phyloP scores from a whole-genome alignment of 1,140 invertebrate species.

The Leptinotarsa undecemlineata region DNA sequence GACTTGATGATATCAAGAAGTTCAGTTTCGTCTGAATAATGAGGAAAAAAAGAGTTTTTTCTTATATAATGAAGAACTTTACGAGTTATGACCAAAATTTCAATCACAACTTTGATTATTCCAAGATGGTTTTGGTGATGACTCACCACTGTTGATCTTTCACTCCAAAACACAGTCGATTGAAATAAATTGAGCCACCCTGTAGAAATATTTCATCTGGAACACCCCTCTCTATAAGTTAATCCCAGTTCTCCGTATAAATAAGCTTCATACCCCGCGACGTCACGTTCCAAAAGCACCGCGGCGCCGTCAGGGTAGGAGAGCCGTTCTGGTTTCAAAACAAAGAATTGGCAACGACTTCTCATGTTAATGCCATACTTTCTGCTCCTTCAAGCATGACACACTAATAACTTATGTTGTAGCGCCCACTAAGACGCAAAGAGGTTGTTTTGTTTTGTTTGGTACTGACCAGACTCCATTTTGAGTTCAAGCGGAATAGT shows the following conservation, averaged over 20 bases:
- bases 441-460: constrained; percentile 4
- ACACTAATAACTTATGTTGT: constrained; percentile 23
- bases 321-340: constrained; percentile 43
- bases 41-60: too few species aligned
- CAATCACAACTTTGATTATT: too few species aligned
- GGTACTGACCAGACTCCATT: not conserved
- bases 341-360: constrained; percentile 40
- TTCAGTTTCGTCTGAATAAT: too few species aligned
- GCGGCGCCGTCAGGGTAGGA: not conserved
- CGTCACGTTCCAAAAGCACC: not conserved
- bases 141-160: too few species aligned
- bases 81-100: too few species aligned
- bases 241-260: not conserved
- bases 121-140: too few species aligned
- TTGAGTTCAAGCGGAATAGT: not conserved
- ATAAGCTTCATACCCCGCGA: not conserved
- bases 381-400: constrained; percentile 23
- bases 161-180: too few species aligned
- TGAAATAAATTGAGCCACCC: too few species aligned
- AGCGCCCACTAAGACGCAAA: not conserved
- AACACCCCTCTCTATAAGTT: too few species aligned
- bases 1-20: too few species aligned
- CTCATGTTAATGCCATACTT: constrained; percentile 28
- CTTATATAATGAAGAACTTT: too few species aligned
- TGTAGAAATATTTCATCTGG: too few species aligned